Base-by-base conservation (phyloP, 2,113 vertebrate species). In the Seriola rivoliana region DNA sequence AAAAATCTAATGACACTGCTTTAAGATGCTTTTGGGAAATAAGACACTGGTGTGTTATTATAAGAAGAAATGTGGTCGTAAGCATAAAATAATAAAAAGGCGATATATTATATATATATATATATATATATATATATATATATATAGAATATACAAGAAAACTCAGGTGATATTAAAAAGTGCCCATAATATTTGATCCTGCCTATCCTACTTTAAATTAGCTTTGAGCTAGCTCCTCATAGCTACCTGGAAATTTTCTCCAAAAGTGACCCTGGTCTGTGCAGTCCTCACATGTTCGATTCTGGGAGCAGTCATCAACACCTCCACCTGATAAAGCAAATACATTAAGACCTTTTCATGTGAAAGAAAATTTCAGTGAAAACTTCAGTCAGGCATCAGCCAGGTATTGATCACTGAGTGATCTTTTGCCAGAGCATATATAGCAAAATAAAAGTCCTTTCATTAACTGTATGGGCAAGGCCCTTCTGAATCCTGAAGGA, bases 291-390 rank as follows among this genome's bases (percentile, higher is more conserved):
- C 82, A 42, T 94, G 95, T 80, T 95, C 84, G 2, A 96, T 96
- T 89, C 90, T 95, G 3, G 95, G 95, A 55, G 95, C 91, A 21
- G 94, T 94, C 95, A 95, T 95, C 65, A 95, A 78, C 64, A 96
- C 94, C 4, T 95, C 93, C 60, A 96, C 86, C 89, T 95, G 84
- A 76, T 84, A 19, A 81, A 55, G 13, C 23, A 75, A 85, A 88
- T 34, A 46, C 13, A 57, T 7, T 21, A 17, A 54, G 2, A n/a
- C 44, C 4, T 5, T 70, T 23, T 29, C 12, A 32, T 44, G 1
- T n/a, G 4, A 44, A 67, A 46, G 1, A 32, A 55, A 14, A 0
- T 25, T 36, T 34, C 42, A 60, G 16, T 59, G 16, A 55, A 50
- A 34, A 7, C 17, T 7, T 17, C 65, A 70, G 12, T 58, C 21